Base-by-base conservation (phyloP, 2,797 vertebrate genomes). In the Monodelphis domestica region DNA sequence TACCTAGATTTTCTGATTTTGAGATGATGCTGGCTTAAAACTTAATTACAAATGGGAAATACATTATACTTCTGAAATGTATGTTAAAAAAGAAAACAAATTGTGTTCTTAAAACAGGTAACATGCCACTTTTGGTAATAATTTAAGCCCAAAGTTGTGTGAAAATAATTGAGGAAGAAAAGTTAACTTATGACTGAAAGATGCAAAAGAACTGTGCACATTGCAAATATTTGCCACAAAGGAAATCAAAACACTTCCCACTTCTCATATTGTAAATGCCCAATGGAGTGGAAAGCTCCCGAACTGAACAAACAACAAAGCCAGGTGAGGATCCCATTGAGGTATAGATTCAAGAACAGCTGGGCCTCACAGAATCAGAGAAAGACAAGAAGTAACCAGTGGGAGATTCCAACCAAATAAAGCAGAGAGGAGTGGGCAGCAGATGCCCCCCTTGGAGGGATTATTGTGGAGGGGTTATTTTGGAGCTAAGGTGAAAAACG, bases 31-130 rank as follows among this genome's bases (percentile, higher is more conserved):
- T 93, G 90, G 91, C 94, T 95, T 97, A 93, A 96, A 96, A 97
- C 94, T 97, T 97, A 97, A 97, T 98, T 97, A 97, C 92, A 93
- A 97, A 90, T 95, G 88, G 96, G 91, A 95, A 97, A 96, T 95
- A 96, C 95, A 95, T 92, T 95, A 95, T 89, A 91, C 95, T 91
- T 94, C 91, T 93, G 91, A 97, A 95, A 90, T 53, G 87, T 93
- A 95, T 95, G 96, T 97, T 95, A 92, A 94, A n/a, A n/a, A n/a
- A n/a, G n/a, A n/a, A 95, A 97, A 96, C 94, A 96, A 96, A 98
- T 97, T 90, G 94, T 93, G 95, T 93, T 97, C 97, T 95, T 96
- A 97, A 97, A 97, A 97, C 97, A 96, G 94, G 95, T 88, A 52
- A 88, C 94, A 92, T 26, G 38, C 90, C 91, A 93, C 95, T 97